Evolutionary conservation across 2,888 invertebrate species (phyloP).

Genomic region (Monopis laevigella): DNA sequence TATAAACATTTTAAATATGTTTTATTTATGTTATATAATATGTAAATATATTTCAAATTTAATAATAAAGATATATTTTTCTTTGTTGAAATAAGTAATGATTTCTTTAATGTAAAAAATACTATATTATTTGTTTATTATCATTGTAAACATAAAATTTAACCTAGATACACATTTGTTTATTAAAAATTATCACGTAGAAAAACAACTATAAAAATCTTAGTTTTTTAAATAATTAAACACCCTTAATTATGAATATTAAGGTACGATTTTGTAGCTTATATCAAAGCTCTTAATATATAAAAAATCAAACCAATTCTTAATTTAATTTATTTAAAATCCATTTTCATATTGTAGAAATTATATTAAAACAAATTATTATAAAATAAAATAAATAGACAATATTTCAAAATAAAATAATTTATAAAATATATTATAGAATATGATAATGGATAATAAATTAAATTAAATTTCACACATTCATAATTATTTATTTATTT

Average conservation of each 20-base stretch:
- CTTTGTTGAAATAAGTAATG: conserved; percentile 43
- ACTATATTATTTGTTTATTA: conserved; percentile 28
- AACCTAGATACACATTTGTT: conserved; percentile 47
- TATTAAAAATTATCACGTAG: conserved; percentile 56
- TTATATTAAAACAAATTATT: background rate
- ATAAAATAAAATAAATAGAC: background rate
- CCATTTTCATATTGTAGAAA: background rate
- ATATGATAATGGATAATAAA: too few relatives aligned
- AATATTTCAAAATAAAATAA: background rate
- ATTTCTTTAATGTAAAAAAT: conserved; percentile 5
- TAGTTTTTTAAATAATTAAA: background rate
- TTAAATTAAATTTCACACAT: too few relatives aligned
- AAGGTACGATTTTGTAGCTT: background rate
- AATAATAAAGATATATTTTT: conserved; percentile 52
- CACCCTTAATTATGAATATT: background rate
- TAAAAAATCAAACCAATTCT: background rate
- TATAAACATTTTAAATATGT: conserved; percentile 37
- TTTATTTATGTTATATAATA: conserved; percentile 25
- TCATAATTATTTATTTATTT: too few relatives aligned
- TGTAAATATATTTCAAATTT: conserved; percentile 42
- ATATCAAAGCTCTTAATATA: background rate
- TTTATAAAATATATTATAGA: background rate
- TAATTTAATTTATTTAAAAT: background rate
- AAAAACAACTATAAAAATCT: conserved; percentile 56
- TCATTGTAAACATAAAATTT: conserved; percentile 5